Evolutionary conservation across 2,797 vertebrate genomes (phyloP).

Genomic region (Phrynocephalus guinanensis): DNA sequence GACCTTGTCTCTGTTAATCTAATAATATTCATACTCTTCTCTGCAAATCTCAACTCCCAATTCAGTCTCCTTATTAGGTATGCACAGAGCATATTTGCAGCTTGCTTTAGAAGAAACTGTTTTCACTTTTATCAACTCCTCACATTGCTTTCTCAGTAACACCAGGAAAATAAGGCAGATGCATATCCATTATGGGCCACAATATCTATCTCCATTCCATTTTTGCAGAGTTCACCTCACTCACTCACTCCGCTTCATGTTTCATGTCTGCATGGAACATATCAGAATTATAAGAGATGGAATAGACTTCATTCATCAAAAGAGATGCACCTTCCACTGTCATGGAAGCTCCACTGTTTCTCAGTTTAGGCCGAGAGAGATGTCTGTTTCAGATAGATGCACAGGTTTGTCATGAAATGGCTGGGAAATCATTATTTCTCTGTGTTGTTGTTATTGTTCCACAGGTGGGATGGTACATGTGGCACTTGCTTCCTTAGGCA

Average conservation of each 20-base stretch:
- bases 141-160: slow-evolving; percentile 8
- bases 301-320: not conserved
- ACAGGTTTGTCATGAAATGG: not conserved
- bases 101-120: slow-evolving; percentile 7
- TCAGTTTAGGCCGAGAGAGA: not conserved
- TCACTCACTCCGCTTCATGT: not conserved
- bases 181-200: not conserved
- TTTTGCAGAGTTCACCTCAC: not conserved
- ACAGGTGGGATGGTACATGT: not conserved
- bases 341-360: not conserved
- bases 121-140: slow-evolving; percentile 12
- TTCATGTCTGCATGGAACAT: not conserved
- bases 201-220: not conserved
- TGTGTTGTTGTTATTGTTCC: not conserved
- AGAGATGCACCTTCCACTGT: not conserved
- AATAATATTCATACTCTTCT: slow-evolving; percentile 35
- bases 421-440: not conserved
- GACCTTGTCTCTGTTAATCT: slow-evolving; percentile 32
- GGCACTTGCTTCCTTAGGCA: not conserved
- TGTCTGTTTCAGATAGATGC: too few relatives aligned
- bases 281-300: not conserved
- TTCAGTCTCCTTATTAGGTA: not conserved
- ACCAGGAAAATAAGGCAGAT: not conserved
- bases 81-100: not conserved
- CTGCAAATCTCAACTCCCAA: slow-evolving; percentile 30